Percentiles rank a stretch among this genome's conserved stretches.
Conservation (phyloP, 64 coral and sea anemone genomes). For the Montipora capricornis region DNA sequence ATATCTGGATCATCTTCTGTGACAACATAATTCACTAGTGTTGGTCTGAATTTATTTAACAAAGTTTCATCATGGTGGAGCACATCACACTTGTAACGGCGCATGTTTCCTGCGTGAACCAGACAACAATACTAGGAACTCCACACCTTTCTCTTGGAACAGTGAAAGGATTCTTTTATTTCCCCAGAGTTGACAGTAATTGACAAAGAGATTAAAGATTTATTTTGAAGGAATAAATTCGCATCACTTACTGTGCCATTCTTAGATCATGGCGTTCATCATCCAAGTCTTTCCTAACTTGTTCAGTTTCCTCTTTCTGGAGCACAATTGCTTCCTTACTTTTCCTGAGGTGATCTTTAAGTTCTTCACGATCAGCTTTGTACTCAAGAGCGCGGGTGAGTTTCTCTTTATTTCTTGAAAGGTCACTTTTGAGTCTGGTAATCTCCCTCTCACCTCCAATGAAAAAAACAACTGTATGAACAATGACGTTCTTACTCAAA, state of each 20-base stretch:
- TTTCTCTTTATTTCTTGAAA: constrained; percentile 74
- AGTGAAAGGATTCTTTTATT: too few relatives aligned
- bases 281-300: constrained; percentile 79
- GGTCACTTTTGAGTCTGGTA: constrained; percentile 46
- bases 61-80: too few relatives aligned
- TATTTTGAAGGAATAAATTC: neutral
- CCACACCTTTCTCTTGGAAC: too few relatives aligned
- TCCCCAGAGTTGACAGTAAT: too few relatives aligned
- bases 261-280: constrained; percentile 74
- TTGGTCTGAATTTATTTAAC: too few relatives aligned
- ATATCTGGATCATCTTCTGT: too few relatives aligned
- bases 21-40: too few relatives aligned
- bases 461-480: neutral
- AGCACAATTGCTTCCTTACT: constrained; percentile 69
- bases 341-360: constrained; percentile 70
- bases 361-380: constrained; percentile 67
- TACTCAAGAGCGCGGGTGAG: constrained; percentile 70
- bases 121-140: too few relatives aligned
- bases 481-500: neutral
- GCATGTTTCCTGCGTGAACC: too few relatives aligned
- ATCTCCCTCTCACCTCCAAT: constrained; percentile 41
- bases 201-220: too few relatives aligned
- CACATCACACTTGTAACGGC: too few relatives aligned
- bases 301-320: constrained; percentile 80
- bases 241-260: constrained; percentile 84